A percentile compares a stretch with the other conserved stretches of the same genome.
phyloP scores from a whole-genome alignment of 1,140 invertebrate species.

The Orius insidiosus region DNA sequence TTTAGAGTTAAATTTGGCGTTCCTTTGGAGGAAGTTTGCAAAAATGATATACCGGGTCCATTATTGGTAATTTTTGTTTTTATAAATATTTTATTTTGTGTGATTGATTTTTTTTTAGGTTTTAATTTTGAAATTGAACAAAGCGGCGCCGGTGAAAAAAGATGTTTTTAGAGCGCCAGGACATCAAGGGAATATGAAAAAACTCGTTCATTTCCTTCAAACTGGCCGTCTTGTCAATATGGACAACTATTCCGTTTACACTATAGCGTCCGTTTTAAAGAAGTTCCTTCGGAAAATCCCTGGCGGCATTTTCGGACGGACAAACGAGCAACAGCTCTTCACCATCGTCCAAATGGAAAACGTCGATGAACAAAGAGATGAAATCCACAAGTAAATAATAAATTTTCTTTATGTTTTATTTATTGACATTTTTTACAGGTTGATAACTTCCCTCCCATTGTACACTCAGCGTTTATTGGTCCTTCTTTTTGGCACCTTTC shows the following conservation, averaged over 20 bases:
- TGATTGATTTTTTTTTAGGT: slow-evolving; percentile 54
- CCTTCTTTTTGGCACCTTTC: slow-evolving; percentile 91
- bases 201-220: slow-evolving; percentile 92
- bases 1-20: slow-evolving; percentile 78
- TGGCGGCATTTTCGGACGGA: slow-evolving; percentile 81
- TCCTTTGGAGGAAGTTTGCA: slow-evolving; percentile 75
- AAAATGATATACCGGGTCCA: slow-evolving; percentile 81
- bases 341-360: slow-evolving; percentile 62
- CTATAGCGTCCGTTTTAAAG: slow-evolving; percentile 93
- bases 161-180: slow-evolving; percentile 89
- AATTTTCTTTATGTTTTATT: too few species aligned
- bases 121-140: slow-evolving; percentile 82
- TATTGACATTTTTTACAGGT: slow-evolving; percentile 48
- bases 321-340: slow-evolving; percentile 80
- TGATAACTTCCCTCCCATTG: slow-evolving; percentile 70
- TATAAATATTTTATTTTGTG: too few species aligned
- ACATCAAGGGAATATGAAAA: slow-evolving; percentile 88
- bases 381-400: slow-evolving; percentile 78
- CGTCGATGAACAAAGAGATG: slow-evolving; percentile 67
- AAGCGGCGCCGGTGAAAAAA: slow-evolving; percentile 79
- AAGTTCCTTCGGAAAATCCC: slow-evolving; percentile 95
- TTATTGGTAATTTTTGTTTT: slow-evolving; percentile 57
- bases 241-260: slow-evolving; percentile 94
- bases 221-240: slow-evolving; percentile 93
- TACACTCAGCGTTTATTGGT: slow-evolving; percentile 87